phyloP scores from a whole-genome alignment of 1,140 invertebrate genomes.

The Coenobita brevimanus region DNA sequence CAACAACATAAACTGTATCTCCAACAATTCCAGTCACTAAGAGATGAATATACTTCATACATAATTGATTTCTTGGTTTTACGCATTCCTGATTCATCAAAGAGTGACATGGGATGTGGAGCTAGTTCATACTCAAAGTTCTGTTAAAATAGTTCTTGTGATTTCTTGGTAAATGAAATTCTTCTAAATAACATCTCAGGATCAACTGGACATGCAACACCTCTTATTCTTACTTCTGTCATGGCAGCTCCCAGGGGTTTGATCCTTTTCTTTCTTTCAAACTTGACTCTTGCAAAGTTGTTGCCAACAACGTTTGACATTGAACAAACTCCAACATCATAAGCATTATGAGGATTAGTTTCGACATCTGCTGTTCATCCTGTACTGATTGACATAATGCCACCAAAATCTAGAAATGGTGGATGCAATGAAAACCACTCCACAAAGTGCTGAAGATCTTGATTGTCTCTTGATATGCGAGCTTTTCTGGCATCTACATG shows the following conservation, averaged over 20 bases:
- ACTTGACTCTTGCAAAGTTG: too few relatives aligned
- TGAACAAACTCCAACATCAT: too few relatives aligned
- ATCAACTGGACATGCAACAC: slow-evolving; percentile 32
- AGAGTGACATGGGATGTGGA: slow-evolving; percentile 29
- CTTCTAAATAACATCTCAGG: slow-evolving; percentile 31
- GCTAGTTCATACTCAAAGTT: slow-evolving; percentile 34
- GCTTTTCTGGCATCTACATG: slow-evolving; percentile 29
- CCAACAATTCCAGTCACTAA: slow-evolving; percentile 28
- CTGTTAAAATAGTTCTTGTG: slow-evolving; percentile 35
- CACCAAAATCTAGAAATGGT: not conserved
- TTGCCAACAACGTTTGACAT: too few relatives aligned
- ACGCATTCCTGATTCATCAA: slow-evolving; percentile 36
- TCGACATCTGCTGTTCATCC: not conserved
- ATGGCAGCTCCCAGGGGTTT: too few relatives aligned
- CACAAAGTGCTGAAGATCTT: not conserved
- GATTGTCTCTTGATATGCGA: slow-evolving; percentile 33
- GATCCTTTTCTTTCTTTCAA: too few relatives aligned
- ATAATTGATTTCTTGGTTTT: slow-evolving; percentile 20
- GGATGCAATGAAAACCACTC: not conserved
- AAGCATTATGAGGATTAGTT: too few relatives aligned
- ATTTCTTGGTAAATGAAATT: slow-evolving; percentile 38
- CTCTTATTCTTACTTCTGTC: slow-evolving; percentile 25
- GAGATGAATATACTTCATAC: not conserved
- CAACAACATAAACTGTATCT: slow-evolving; percentile 20
- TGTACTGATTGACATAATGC: not conserved